Evolutionary conservation across 2,797 vertebrate species (phyloP).

Genomic region (Orientallactaga sibirica): DNA sequence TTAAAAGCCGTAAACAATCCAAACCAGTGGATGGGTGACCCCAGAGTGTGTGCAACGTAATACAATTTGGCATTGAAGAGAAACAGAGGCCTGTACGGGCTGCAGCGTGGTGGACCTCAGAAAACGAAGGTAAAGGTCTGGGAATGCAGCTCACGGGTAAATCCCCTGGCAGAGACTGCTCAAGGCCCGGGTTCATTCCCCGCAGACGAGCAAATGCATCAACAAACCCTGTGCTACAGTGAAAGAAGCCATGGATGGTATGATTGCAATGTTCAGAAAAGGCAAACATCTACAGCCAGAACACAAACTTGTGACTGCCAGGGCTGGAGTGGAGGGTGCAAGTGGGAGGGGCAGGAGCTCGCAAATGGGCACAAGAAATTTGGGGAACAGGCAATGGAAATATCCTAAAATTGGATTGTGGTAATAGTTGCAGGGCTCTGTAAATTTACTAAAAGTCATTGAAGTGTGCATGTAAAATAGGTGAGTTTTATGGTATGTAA

Average conservation of each 20-base stretch:
- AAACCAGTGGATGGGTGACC: neutral
- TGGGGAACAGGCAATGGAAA: neutral
- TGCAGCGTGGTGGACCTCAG: neutral
- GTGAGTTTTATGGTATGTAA: neutral
- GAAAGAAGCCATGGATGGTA: neutral
- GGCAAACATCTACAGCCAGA: neutral
- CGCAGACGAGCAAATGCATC: too few species aligned
- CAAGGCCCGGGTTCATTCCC: neutral
- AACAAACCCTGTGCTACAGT: neutral
- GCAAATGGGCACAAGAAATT: neutral
- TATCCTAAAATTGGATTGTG: slow-evolving; percentile 12
- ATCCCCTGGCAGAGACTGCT: neutral
- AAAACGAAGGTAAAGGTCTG: neutral
- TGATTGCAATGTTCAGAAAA: neutral
- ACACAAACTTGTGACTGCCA: neutral
- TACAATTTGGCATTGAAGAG: neutral
- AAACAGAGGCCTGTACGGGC: accelerated
- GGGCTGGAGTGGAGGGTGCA: neutral
- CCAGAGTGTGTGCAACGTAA: neutral
- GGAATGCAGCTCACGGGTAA: neutral
- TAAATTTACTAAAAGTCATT: neutral
- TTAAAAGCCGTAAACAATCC: neutral
- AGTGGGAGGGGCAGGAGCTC: too few species aligned
- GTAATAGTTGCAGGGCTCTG: slow-evolving; percentile 28
- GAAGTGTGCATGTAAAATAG: neutral